phyloP scores from a whole-genome alignment of 2,113 vertebrate genomes.

The Nematolebias whitei region DNA sequence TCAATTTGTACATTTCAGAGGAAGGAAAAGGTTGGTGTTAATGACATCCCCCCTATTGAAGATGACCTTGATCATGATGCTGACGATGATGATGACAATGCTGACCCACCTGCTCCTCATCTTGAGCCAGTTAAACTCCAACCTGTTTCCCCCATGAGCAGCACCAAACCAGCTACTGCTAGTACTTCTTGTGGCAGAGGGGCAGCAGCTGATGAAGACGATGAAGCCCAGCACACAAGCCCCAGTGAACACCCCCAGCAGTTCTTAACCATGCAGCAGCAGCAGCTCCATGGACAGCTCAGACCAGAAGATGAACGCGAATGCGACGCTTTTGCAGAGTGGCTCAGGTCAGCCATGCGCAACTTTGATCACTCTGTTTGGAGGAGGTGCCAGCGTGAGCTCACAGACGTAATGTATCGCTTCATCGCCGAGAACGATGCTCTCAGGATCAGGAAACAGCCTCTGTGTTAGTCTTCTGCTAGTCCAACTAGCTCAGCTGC shows the following conservation, averaged over 20 bases:
- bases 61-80: neutral
- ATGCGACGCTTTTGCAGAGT: neutral
- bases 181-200: neutral
- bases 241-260: neutral
- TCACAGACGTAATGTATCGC: neutral
- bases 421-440: constrained; percentile 1
- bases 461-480: neutral
- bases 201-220: neutral
- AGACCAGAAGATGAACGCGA: constrained; percentile 2
- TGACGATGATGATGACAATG: neutral
- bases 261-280: neutral
- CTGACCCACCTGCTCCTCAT: too few species aligned
- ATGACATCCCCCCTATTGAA: too few species aligned
- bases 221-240: neutral
- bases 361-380: constrained; percentile 3
- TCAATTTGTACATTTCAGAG: neutral
- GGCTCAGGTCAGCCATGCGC: constrained; percentile 3
- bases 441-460: neutral
- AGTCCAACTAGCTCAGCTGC: too few species aligned
- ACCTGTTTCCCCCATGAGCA: neutral
- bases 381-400: constrained; percentile 4
- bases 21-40: neutral
- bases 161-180: neutral
- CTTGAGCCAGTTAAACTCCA: neutral
- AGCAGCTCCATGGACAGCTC: neutral